Evolutionary conservation across 2,888 invertebrate genomes (phyloP).

Genomic region (Lacanobia wlatinum): DNA sequence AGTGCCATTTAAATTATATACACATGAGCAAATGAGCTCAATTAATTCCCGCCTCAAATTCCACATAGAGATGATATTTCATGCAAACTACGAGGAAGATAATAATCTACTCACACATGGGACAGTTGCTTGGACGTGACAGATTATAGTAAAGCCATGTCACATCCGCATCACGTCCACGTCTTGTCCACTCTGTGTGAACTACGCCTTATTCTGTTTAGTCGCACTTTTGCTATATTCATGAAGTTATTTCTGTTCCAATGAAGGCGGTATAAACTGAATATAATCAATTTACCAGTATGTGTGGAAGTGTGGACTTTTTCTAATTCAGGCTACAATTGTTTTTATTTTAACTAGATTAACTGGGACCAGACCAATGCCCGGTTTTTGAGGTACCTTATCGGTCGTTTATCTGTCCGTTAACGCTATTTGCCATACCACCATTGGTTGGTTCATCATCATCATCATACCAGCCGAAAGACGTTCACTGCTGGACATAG

Average conservation of each 20-base stretch:
- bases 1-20: no score
- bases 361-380: neutral
- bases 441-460: no score
- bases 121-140: no score
- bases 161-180: neutral
- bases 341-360: slow-evolving; percentile 14
- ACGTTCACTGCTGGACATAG: no score
- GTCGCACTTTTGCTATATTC: slow-evolving; percentile 12
- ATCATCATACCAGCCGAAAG: no score
- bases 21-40: no score
- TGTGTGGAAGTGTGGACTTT: neutral
- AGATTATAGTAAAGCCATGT: neutral
- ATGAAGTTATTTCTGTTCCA: slow-evolving; percentile 9
- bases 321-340: neutral
- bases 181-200: neutral
- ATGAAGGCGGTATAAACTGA: neutral
- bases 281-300: neutral
- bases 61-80: neutral
- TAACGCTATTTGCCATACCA: no score
- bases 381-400: no score
- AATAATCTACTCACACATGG: no score
- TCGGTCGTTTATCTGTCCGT: no score
- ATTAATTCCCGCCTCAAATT: neutral
- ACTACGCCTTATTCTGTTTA: neutral
- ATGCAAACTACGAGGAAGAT: neutral